These are phyloP conservation scores for Apodemia zela DNA, from an alignment of 2,888 invertebrate species.

Conservation along the genomic window DNA sequence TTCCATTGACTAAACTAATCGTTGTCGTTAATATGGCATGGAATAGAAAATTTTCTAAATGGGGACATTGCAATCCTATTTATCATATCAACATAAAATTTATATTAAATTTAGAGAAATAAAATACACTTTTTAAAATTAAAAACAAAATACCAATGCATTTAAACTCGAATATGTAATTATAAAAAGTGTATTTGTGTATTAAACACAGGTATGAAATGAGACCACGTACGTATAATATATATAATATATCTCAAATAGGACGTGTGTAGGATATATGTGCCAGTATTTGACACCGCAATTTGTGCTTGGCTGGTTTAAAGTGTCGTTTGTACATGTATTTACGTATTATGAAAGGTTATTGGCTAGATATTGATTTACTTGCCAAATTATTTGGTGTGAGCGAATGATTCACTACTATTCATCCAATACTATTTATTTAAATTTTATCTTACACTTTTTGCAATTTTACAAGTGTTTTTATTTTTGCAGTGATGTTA, in stretches of 20 bases:
- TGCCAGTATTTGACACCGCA: conserved; percentile 42
- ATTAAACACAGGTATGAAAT: conserved; percentile 53
- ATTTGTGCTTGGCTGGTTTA: conserved; percentile 61
- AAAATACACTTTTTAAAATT: conserved; percentile 43
- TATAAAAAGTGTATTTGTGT: conserved; percentile 42
- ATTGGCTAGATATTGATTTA: conserved; percentile 40
- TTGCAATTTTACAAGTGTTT: conserved; percentile 7
- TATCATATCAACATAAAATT: conserved; percentile 48
- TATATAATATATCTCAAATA: conserved; percentile 44
- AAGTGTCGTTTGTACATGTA: conserved; percentile 28
- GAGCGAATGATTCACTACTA: conserved; percentile 42
- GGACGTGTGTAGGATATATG: conserved; percentile 53
- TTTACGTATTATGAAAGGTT: conserved; percentile 27
- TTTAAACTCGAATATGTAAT: conserved; percentile 38
- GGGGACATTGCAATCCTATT: conserved; percentile 46
- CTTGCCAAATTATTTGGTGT: conserved; percentile 69
- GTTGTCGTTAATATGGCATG: conserved; percentile 15
- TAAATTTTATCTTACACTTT: conserved; percentile 3
- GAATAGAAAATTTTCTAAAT: conserved; percentile 24
- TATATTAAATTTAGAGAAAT: conserved; percentile 32
- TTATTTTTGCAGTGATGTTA: conserved; percentile 13
- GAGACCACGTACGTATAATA: conserved; percentile 49
- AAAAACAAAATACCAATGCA: conserved; percentile 35
- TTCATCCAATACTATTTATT: neutral
- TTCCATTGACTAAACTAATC: neutral